Base-by-base conservation (phyloP, 53 echinoderm and acorn worm species). In the Zoroaster sp. region DNA sequence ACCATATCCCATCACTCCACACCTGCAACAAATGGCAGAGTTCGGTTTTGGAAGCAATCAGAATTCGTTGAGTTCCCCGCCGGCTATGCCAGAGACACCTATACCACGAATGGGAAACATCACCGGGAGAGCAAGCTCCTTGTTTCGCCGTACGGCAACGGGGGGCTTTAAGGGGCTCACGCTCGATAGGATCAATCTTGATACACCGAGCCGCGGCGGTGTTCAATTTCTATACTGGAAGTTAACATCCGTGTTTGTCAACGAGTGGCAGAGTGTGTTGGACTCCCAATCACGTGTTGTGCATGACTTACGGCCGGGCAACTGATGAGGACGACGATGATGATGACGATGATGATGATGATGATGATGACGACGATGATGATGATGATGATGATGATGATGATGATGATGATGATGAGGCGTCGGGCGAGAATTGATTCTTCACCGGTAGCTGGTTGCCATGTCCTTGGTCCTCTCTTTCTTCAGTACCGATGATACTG, bases 221-320 rank as follows among this genome's bases (percentile, higher is more conserved):
- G 18, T 59, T 20, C 35, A 11, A 71, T 85, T 71, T 85, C 71
- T 38, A 10, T 11, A 45, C 21, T 44, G 21, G 34, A 28, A 28
- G 9, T 44, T 85, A 70, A 85, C 85, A 85, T 70, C 52, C 85
- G 72, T 37, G 72, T 83, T 83, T 85, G 85, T 85, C 85, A 85
- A 71, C 85, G 85, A 40, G n/a, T 71, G 85, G 35, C 85, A 46
- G 71, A 47, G 85, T 85, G 85, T 85, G 85, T 69, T 36, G 44
- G 83, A 67, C 35, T 70, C 72, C 32, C 49, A 83, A 70, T 71
- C 83, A 71, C 72, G 85, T 85, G 85, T 30, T 69, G 32, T 33
- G 77, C 37, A 77, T 31, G 77, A 7, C 31, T 70, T 70, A 70
- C 34, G 63, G 36, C 11, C 70, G 5, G 66, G 66, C 66, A 18